These are phyloP conservation scores for Neotoxoptera formosana DNA, from an alignment of 1,140 invertebrate genomes.

Conservation along the genomic window DNA sequence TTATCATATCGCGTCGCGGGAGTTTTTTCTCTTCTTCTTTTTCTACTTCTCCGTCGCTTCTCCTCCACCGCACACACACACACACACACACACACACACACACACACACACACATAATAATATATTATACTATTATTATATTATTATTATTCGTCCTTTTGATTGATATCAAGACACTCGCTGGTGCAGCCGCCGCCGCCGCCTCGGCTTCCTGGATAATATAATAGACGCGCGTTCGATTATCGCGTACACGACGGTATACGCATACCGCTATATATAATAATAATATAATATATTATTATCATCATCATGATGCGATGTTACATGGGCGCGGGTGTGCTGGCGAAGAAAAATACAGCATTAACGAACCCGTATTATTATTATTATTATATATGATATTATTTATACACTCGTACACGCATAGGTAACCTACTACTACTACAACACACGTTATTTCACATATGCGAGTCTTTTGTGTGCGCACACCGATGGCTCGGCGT, in stretches of 20 bases:
- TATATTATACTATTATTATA: neutral
- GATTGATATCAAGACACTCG: slow-evolving; percentile 33
- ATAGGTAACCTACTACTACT: neutral
- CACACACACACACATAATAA: neutral
- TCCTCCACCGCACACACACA: neutral
- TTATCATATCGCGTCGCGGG: neutral
- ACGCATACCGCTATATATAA: too few relatives aligned
- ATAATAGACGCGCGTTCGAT: slow-evolving; percentile 31
- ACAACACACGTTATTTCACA: neutral
- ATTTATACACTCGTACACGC: neutral
- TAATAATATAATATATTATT: neutral
- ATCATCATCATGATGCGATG: neutral
- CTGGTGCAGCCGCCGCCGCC: neutral
- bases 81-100: neutral
- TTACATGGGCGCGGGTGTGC: slow-evolving; percentile 36
- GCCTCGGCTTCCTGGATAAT: slow-evolving; percentile 42
- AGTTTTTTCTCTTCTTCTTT: neutral
- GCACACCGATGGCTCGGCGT: neutral
- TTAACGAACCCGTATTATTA: slow-evolving; percentile 39
- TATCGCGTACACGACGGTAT: neutral
- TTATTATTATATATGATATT: slow-evolving; percentile 15
- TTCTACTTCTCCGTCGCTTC: neutral
- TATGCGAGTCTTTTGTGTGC: slow-evolving; percentile 29
- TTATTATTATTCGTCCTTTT: slow-evolving; percentile 22
- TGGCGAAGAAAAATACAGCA: slow-evolving; percentile 43